Evolutionary conservation across 2,797 vertebrate genomes (phyloP).

Genomic region (Cuculus canorus): DNA sequence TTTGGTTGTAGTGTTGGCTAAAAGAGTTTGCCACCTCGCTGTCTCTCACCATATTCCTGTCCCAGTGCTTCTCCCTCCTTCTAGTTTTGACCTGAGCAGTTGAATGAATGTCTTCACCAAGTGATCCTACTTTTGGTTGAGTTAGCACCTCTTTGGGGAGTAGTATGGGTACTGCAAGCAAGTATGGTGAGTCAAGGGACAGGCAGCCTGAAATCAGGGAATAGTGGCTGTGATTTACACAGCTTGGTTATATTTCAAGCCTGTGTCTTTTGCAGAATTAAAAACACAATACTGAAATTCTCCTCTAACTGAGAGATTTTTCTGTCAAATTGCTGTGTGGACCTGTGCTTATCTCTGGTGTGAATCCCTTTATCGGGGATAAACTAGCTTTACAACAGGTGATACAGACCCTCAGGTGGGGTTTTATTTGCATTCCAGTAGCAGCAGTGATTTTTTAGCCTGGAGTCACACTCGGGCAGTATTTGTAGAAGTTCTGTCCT

Average conservation of each 20-base stretch:
- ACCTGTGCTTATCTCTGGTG: fast-evolving
- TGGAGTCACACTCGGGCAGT: neutral
- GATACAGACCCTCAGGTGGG: fast-evolving
- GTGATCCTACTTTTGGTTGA: fast-evolving
- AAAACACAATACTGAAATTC: neutral
- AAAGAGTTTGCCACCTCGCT: neutral
- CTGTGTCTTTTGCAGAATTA: neutral
- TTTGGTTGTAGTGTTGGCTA: neutral
- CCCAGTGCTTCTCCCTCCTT: neutral
- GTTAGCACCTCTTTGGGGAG: neutral
- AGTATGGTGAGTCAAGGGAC: neutral
- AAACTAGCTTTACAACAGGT: fast-evolving
- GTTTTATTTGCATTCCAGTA: neutral
- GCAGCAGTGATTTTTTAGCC: neutral
- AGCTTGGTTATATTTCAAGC: neutral
- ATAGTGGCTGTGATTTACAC: neutral
- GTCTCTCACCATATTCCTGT: neutral
- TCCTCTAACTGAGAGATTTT: neutral
- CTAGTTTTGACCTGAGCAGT: neutral
- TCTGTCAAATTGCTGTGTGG: neutral
- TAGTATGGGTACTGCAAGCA: neutral
- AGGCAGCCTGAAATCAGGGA: neutral
- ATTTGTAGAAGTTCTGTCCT: neutral
- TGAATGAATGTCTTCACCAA: neutral
- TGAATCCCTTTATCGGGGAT: neutral